phyloP scores from a whole-genome alignment of 2,888 invertebrate genomes.

The Epiblema foenella region DNA sequence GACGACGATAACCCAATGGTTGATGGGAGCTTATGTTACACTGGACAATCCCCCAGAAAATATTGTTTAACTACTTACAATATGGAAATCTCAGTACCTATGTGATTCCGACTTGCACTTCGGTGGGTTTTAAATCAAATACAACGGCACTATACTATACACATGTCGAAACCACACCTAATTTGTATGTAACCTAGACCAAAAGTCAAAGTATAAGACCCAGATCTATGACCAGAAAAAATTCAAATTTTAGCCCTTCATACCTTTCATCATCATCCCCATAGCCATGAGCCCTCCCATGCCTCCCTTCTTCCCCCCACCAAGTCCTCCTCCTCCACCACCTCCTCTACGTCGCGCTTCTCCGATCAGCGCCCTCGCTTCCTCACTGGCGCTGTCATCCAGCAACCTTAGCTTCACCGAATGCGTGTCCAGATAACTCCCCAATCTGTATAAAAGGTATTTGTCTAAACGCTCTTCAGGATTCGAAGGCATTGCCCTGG shows the following conservation, averaged over 20 bases:
- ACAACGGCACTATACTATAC: too few relatives aligned
- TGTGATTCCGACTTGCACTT: too few relatives aligned
- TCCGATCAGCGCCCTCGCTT: constrained; percentile 84
- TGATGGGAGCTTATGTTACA: too few relatives aligned
- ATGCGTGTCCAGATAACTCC: constrained; percentile 89
- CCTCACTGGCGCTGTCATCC: constrained; percentile 86
- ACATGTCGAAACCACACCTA: too few relatives aligned
- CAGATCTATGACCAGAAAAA: too few relatives aligned
- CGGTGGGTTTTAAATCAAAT: too few relatives aligned
- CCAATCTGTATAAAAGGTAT: constrained; percentile 89
- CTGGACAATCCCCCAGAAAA: too few relatives aligned
- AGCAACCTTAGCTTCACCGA: constrained; percentile 89
- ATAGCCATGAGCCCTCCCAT: constrained; percentile 84
- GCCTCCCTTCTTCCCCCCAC: constrained; percentile 79
- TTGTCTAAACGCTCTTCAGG: constrained; percentile 91
- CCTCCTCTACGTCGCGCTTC: constrained; percentile 82
- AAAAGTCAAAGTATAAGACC: neutral
- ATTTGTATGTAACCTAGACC: too few relatives aligned
- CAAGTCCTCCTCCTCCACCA: constrained; percentile 79
- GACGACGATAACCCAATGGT: too few relatives aligned
- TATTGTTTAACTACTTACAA: too few relatives aligned
- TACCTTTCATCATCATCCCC: constrained; percentile 87
- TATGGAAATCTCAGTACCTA: too few relatives aligned
- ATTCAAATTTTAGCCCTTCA: constrained; percentile 47
- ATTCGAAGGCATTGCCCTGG: constrained; percentile 90